These are phyloP conservation scores for Bombycilla garrulus DNA, from an alignment of 2,113 vertebrate species.

Conservation along the genomic window DNA sequence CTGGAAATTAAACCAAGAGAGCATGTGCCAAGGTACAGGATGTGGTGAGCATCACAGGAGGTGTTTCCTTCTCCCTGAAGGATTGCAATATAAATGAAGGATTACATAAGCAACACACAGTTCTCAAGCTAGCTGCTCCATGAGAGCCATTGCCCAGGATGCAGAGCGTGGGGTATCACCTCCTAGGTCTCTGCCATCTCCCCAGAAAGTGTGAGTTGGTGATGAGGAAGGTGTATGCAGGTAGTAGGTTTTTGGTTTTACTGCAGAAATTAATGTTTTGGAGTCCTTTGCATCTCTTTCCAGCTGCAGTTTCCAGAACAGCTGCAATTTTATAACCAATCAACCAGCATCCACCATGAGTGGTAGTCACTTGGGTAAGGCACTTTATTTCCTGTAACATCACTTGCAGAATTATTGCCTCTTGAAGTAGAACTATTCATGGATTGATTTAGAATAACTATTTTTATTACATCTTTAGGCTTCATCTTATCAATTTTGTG, in stretches of 20 bases:
- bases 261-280: neutral
- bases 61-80: neutral
- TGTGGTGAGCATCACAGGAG: neutral
- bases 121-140: neutral
- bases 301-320: neutral
- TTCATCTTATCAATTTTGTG: neutral
- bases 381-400: neutral
- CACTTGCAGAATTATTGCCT: neutral
- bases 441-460: neutral
- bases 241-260: neutral
- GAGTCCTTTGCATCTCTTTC: neutral
- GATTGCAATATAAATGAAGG: neutral
- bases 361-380: neutral
- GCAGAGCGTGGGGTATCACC: neutral
- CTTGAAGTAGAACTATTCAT: neutral
- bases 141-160: neutral
- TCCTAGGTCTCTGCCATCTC: neutral
- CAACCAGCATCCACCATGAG: neutral
- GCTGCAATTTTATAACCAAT: neutral
- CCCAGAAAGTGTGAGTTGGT: neutral
- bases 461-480: neutral
- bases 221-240: neutral
- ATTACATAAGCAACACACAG: neutral
- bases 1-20: neutral
- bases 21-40: neutral